Conservation (phyloP, 2,113 vertebrate species). For the Pteronura brasiliensis region DNA sequence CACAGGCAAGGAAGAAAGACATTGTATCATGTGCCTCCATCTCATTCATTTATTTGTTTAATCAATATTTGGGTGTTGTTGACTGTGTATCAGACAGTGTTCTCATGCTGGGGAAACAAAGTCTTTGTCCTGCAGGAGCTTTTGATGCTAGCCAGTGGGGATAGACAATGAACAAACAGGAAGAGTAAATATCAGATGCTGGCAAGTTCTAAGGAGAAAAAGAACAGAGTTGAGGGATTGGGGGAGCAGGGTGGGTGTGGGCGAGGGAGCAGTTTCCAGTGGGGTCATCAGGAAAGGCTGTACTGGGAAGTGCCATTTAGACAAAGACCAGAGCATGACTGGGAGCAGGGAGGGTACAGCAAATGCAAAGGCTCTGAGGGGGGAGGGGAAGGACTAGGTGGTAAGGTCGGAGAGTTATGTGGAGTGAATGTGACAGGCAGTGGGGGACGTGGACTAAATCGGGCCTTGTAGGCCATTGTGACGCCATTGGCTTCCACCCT, state of each 20-base stretch:
- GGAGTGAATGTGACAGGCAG: not conserved
- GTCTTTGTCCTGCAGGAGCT: not conserved
- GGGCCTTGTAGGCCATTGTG: not conserved
- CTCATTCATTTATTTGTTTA: not conserved
- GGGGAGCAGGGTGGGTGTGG: not conserved
- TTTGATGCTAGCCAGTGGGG: not conserved
- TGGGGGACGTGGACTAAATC: not conserved
- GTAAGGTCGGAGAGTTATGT: not conserved
- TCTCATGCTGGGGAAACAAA: not conserved
- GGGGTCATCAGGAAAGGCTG: not conserved
- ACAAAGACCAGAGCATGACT: not conserved
- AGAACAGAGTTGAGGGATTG: not conserved
- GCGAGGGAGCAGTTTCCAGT: not conserved
- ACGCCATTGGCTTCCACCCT: not conserved
- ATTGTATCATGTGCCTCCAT: constrained; percentile 49
- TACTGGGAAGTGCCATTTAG: not conserved
- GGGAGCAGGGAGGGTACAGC: not conserved
- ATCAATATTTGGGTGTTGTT: not conserved
- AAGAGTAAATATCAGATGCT: not conserved
- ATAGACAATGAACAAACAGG: not conserved
- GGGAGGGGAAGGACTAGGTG: not conserved
- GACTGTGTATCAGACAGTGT: not conserved
- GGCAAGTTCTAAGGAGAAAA: not conserved
- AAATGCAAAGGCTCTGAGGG: not conserved
- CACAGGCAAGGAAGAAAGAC: constrained; percentile 51